These are phyloP conservation scores for Pardosa pseudoannulata DNA, from an alignment of 2,888 invertebrate genomes.

Conservation along the genomic window DNA sequence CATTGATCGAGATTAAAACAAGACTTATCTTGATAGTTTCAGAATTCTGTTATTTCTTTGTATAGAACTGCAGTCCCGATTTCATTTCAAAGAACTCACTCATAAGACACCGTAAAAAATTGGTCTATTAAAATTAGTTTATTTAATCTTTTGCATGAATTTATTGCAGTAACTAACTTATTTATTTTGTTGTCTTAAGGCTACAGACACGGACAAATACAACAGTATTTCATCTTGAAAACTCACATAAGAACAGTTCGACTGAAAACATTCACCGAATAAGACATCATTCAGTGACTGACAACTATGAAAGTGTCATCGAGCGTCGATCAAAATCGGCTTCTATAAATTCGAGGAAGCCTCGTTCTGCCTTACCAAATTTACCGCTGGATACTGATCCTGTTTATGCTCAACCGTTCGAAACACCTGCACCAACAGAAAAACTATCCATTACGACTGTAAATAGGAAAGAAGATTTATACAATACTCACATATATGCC, in stretches of 20 bases:
- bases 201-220: conserved; percentile 31
- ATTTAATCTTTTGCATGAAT: too few relatives aligned
- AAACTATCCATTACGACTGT: not conserved
- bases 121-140: too few relatives aligned
- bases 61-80: too few relatives aligned
- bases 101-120: too few relatives aligned
- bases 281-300: not conserved
- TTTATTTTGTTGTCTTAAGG: conserved; percentile 25
- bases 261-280: not conserved
- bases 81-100: too few relatives aligned
- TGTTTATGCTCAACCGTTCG: conserved; percentile 65
- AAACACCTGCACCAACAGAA: conserved; percentile 18
- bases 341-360: conserved; percentile 18
- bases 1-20: too few relatives aligned
- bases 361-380: conserved; percentile 37
- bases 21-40: too few relatives aligned
- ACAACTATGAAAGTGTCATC: conserved; percentile 39
- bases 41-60: too few relatives aligned
- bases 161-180: too few relatives aligned
- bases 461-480: conserved; percentile 31
- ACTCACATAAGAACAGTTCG: not conserved
- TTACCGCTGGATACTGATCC: conserved; percentile 57
- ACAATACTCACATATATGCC: conserved; percentile 62
- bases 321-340: conserved; percentile 27
- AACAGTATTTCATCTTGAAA: conserved; percentile 43